Conservation (phyloP, 2,797 vertebrate species). For the Erethizon dorsatum region DNA sequence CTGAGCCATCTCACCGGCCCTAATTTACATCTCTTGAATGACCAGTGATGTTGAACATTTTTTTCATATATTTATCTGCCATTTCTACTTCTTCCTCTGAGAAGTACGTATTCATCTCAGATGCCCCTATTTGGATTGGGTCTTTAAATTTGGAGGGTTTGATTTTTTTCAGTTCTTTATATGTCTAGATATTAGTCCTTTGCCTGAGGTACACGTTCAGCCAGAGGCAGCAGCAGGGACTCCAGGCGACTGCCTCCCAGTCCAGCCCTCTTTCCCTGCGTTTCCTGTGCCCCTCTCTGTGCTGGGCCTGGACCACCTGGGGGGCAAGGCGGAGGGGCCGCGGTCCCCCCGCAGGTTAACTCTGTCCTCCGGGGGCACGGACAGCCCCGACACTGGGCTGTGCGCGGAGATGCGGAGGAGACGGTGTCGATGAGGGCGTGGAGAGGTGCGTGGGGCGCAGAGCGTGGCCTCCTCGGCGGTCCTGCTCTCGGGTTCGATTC, state of each 20-base stretch:
- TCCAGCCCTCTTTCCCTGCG: too few species aligned
- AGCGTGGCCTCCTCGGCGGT: not conserved
- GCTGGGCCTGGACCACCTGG: not conserved
- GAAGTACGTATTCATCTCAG: not conserved
- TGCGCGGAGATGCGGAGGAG: not conserved
- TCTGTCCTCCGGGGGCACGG: rapidly evolving
- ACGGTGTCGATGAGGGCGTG: not conserved
- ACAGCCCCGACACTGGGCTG: not conserved
- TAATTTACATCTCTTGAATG: not conserved
- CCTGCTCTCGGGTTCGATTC: not conserved
- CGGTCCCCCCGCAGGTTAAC: not conserved
- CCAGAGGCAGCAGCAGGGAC: not conserved
- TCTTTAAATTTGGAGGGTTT: not conserved
- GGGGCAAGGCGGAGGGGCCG: not conserved
- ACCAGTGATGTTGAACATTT: not conserved
- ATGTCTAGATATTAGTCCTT: too few species aligned
- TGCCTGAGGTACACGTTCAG: not conserved
- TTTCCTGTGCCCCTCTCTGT: rapidly evolving
- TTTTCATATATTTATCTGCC: not conserved
- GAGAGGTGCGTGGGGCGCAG: not conserved
- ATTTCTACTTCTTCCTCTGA: not conserved
- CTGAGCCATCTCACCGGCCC: too few species aligned
- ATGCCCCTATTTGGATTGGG: not conserved
- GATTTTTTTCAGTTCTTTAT: not conserved
- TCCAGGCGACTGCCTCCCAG: not conserved